Evolutionary conservation across 2,113 vertebrate species (phyloP).

Genomic region (Paraplagusia blochii): DNA sequence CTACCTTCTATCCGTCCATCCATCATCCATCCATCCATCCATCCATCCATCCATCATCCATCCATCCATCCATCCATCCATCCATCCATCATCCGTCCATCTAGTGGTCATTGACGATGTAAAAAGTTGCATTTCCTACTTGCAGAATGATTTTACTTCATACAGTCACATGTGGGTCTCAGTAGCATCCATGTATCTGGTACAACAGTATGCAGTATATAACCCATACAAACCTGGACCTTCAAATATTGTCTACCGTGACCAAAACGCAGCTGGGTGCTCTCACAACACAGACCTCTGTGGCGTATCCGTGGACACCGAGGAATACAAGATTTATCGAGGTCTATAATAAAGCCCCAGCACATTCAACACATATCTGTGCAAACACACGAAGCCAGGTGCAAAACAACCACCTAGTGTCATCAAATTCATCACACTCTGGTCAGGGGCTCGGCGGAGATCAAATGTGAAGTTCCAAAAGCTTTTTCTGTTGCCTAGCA

Average conservation of each 20-base stretch:
- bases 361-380: slow-evolving; percentile 23
- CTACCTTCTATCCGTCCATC: too few relatives aligned
- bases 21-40: too few relatives aligned
- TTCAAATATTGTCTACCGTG: not conserved
- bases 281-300: slow-evolving; percentile 6
- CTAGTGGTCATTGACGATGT: too few relatives aligned
- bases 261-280: not conserved
- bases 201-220: too few relatives aligned
- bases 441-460: slow-evolving; percentile 8
- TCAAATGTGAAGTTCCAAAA: slow-evolving; percentile 12
- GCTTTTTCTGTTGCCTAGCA: slow-evolving; percentile 57
- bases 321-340: slow-evolving; percentile 29
- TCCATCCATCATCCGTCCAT: too few relatives aligned
- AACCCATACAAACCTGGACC: too few relatives aligned
- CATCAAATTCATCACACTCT: slow-evolving; percentile 22
- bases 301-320: slow-evolving; percentile 3
- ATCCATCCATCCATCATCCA: too few relatives aligned
- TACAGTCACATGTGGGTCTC: not conserved
- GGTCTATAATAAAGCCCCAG: slow-evolving; percentile 15
- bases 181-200: too few relatives aligned
- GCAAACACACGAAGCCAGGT: slow-evolving; percentile 17
- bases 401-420: slow-evolving; percentile 34
- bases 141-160: too few relatives aligned
- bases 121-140: too few relatives aligned
- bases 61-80: too few relatives aligned